Conservation (phyloP, 2,113 vertebrate genomes). For the Indicator maculatus region DNA sequence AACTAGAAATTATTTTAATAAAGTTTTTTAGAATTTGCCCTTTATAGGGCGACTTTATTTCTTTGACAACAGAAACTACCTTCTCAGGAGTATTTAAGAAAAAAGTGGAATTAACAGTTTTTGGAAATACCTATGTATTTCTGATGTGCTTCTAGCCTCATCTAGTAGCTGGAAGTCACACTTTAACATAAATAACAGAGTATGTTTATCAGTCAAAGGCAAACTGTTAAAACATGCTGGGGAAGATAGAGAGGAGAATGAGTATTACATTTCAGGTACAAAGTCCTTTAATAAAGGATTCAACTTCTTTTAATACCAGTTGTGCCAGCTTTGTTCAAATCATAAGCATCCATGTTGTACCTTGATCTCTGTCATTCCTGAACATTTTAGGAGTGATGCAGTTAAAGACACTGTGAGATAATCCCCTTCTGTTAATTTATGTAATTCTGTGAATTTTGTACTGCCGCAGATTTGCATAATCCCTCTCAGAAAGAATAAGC, state of each 20-base stretch:
- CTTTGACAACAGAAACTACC: background rate
- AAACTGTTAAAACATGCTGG: background rate
- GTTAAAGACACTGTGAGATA: background rate
- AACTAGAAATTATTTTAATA: slow-evolving; percentile 49
- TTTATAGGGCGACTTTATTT: slow-evolving; percentile 1
- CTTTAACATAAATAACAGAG: background rate
- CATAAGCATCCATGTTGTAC: background rate
- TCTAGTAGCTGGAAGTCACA: background rate
- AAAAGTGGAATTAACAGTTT: slow-evolving; percentile 7
- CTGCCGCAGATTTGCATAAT: background rate
- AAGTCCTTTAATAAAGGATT: background rate
- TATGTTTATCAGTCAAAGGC: background rate
- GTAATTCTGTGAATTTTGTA: background rate
- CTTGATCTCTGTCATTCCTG: background rate
- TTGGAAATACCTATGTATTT: slow-evolving; percentile 8
- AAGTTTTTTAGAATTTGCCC: background rate
- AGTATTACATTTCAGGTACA: background rate
- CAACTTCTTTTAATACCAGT: background rate
- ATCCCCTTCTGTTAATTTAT: background rate
- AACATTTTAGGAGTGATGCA: background rate
- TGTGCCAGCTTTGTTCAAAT: background rate
- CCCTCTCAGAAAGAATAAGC: background rate
- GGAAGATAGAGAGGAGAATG: background rate
- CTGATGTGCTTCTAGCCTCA: background rate
- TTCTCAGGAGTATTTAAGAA: slow-evolving; percentile 27